Base-by-base conservation (phyloP, 2,888 invertebrate species). In the Eupithecia subumbrata region DNA sequence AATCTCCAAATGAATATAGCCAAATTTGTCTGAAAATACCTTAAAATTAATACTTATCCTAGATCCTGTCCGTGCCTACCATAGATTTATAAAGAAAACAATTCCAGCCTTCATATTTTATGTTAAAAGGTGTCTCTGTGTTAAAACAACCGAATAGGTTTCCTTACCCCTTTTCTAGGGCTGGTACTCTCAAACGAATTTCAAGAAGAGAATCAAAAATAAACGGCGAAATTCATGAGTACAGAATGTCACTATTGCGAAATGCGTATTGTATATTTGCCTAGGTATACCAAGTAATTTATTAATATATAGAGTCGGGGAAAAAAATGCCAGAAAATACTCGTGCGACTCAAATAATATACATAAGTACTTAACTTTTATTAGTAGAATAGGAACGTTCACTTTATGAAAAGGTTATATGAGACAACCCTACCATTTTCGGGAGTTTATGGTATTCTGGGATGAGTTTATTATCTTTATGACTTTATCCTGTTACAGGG, bases 101-200 rank as follows among this genome's bases (percentile, higher is more conserved):
- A 56, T 71, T 69, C 60, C 67, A 67, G 52, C 73, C 60, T 74
- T 80, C 75, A 79, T 80, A 78, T 79, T 80, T 79, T 78, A 76
- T 74, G 73, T 75, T 69, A 73, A 79, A 75, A 74, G 79, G 76
- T 76, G 75, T 78, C 76, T 78, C 70, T 73, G 73, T 76, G 71
- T 73, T 73, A 75, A 76, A 78, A 75, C 74, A 76, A 45, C 69
- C 76, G 72, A 25, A 56, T 66, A 72, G 72, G 74, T 25, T 76
- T 64, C 69, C 56, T 25, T 71, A 40, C n/a, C 12, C 25, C 60
- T 25, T 60, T 60, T 25, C 25, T 25, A 74, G 73, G 76, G 76
- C 16, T 76, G 76, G 48, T 66, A 63, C 11, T 25, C 16, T 25
- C 22, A 72, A 43, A 72, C 22, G 56, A 22, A 22, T 56, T 22